Conservation (phyloP, 2,797 vertebrate species). For the Rhodeus uyekii region DNA sequence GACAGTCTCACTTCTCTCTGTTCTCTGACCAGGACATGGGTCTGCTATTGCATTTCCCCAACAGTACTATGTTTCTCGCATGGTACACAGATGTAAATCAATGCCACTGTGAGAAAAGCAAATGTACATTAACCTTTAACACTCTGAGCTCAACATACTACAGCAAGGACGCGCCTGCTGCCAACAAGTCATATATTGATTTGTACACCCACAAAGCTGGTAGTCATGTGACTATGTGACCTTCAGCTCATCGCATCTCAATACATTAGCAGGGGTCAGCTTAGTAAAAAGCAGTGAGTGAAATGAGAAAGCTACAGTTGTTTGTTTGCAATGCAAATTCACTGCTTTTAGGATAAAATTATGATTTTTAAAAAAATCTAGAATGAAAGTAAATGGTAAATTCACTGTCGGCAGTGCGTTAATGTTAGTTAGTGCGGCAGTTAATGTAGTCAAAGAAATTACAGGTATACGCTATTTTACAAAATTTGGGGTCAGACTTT, state of each 20-base stretch:
- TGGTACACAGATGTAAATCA: slow-evolving; percentile 40
- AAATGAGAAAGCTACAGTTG: slow-evolving; percentile 24
- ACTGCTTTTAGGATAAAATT: slow-evolving; percentile 49
- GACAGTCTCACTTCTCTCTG: slow-evolving; percentile 18
- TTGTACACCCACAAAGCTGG: slow-evolving; percentile 34
- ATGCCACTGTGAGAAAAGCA: slow-evolving; percentile 38
- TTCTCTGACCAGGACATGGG: slow-evolving; percentile 2
- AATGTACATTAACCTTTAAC: slow-evolving; percentile 48
- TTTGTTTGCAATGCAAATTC: slow-evolving; percentile 58
- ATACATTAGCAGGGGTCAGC: slow-evolving; percentile 23
- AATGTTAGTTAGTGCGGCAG: too few species aligned
- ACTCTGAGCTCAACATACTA: slow-evolving; percentile 23
- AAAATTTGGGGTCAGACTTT: not conserved
- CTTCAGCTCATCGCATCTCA: slow-evolving; percentile 15
- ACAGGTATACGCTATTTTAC: not conserved
- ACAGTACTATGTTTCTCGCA: slow-evolving; percentile 33
- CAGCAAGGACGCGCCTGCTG: slow-evolving; percentile 14
- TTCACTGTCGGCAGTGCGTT: not conserved
- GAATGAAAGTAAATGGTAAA: slow-evolving; percentile 24
- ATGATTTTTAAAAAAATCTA: slow-evolving; percentile 39
- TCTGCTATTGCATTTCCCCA: slow-evolving; percentile 37
- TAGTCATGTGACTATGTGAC: slow-evolving; percentile 31
- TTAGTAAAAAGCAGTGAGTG: slow-evolving; percentile 23
- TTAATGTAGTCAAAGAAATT: not conserved
- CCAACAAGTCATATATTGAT: slow-evolving; percentile 22